A percentile compares a stretch with the other conserved stretches of the same genome.
phyloP scores from a whole-genome alignment of 2,113 vertebrate species.

The Leucoraja erinaceus region DNA sequence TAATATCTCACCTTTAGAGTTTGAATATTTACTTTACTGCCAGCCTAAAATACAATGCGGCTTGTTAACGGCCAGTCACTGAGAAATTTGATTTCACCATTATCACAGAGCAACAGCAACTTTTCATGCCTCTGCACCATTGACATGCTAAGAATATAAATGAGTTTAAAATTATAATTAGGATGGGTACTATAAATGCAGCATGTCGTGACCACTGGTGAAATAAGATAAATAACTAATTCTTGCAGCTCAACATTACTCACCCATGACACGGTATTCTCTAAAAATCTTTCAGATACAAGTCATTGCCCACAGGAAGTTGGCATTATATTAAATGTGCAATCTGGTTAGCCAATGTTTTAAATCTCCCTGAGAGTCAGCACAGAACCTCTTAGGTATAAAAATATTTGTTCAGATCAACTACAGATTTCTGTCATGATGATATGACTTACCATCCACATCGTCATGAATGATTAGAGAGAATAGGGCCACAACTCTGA shows the following conservation, averaged over 20 bases:
- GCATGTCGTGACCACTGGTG: conserved; percentile 15
- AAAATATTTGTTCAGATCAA: background rate
- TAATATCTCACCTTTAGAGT: background rate
- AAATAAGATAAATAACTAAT: conserved; percentile 25
- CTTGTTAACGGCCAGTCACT: background rate
- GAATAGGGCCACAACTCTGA: background rate
- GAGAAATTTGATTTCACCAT: conserved; percentile 16
- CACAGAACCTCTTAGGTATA: background rate
- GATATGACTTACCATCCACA: background rate
- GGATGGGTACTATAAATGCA: conserved; percentile 8
- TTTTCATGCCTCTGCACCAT: background rate
- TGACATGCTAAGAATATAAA: conserved; percentile 16
- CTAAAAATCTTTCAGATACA: conserved; percentile 7
- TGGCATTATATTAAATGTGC: background rate
- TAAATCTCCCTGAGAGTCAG: background rate
- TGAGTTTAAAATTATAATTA: conserved; percentile 27
- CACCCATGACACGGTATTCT: background rate
- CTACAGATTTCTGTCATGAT: background rate
- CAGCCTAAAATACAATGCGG: background rate
- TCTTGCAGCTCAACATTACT: conserved; percentile 10
- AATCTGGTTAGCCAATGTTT: background rate
- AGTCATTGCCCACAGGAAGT: background rate
- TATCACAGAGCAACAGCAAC: conserved; percentile 19
- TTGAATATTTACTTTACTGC: background rate
- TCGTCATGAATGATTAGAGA: background rate